Base-by-base conservation (phyloP, 1,140 invertebrate species). In the Papilio dardanus region DNA sequence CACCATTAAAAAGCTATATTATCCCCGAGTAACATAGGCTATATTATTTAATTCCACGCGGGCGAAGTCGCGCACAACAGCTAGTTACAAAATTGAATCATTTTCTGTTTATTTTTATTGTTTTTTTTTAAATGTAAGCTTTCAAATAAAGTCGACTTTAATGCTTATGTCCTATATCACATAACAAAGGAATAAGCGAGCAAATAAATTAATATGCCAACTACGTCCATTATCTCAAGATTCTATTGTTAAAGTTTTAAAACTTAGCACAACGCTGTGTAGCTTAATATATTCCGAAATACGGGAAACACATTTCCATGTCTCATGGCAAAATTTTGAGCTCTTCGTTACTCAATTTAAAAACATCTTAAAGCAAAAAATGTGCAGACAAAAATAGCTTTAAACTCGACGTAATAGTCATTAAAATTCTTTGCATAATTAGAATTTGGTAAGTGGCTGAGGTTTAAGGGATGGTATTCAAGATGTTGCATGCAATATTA, bases 251-350 rank as follows among this genome's bases (percentile, higher is more conserved):
- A 85, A 90, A 86, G 87, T 83, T 76, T 80, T 86, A 88, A 90
- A 87, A 90, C 87, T 86, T 81, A 83, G 77, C 79, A 75, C 68
- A 71, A 69, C 83, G 76, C 85, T 73, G 30, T 78, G 31, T 80
- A 74, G 86, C 84, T 83, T 86, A 86, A 91, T 92, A 92, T 90
- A 93, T 93, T 90, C 83, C 82, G 69, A 87, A 86, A 83, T 88
- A 90, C 80, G 84, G 84, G 85, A 91, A 88, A 90, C 84, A 87
- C 86, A 86, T 89, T 91, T 90, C 85, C 86, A 79, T 88, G 86
- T 81, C 74, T 82, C 83, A 76, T 84, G 88, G 88, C 90, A 83
- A 92, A 92, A 91, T 90, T 88, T 85, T 85, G 85, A 78, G 74
- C 79, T 74, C 24, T 28, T 50, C 35, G 40, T 33, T 40, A 16